Evolutionary conservation across 2,888 invertebrate genomes (phyloP), one percentile per base, ranked within the genome.

Genomic region (Oeneis ivallda): DNA sequence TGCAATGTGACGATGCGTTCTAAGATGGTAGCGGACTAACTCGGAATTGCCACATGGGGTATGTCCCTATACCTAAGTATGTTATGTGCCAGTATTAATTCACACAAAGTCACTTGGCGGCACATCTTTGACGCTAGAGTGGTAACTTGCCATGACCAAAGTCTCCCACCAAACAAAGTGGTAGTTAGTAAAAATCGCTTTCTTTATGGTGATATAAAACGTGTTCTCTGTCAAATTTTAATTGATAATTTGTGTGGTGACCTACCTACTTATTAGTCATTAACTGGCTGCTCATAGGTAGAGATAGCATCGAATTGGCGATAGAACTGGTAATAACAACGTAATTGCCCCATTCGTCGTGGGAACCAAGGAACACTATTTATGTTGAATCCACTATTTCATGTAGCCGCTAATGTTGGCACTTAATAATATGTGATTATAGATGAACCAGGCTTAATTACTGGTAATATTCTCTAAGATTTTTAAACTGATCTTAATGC

Each of bases 271-370:
- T 62, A 69, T 67, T 67, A 65, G 64, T 67, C 65, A 67, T 65
- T 67, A 63, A 64, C 34, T 62, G 4, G 63, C 43, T 56, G 32
- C 45, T 64, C 54, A 54, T 9, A 57, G 41, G 26, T 45, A 34
- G 59, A 67, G 71, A 73, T 72, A 72, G 9, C 62, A 73, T 72
- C 73, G 67, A 67, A 68, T 71, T 68, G 68, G 70, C 68, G 66
- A 74, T 73, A 68, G 62, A 70, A 68, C 67, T 68, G 41, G 67
- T 73, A 73, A 71, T 73, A 71, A 62, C 60, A 60, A 58, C 64
- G 71, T 72, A 72, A 71, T 70, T 67, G 69, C 61, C 53, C 68
- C 68, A 68, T 71, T 66, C 62, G 68, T 68, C 74, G 74, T 74
- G 74, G 72, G 74, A 74, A 74, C 58, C 34, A 10, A 56, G 61